Evolutionary conservation across 2,797 vertebrate species (phyloP), one percentile per base, ranked within the genome.

Genomic region (Danio choprae): DNA sequence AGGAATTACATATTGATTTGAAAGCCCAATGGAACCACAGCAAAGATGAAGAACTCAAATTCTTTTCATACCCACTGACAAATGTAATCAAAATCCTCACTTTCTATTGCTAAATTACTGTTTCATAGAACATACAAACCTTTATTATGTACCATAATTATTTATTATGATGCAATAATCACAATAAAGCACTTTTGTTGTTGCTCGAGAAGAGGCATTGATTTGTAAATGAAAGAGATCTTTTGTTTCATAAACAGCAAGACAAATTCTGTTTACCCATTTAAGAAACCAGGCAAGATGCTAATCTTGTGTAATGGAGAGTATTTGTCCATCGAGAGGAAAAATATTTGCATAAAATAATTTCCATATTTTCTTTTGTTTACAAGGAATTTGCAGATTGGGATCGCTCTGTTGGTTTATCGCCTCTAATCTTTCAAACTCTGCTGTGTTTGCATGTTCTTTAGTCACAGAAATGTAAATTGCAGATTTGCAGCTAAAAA

Each of bases 1-100:
- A 85, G 58, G 67, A 74, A 68, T 74, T 68, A 58, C 51, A 55
- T 84, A 85, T 83, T 65, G 83, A 85, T 83, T 72, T 53, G 18
- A 6, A 48, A 68, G 74, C 53, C 50, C 10, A 55, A 20, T 29
- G 20, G 36, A 74, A 68, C 51, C 59, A 58, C 50, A 63, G 55
- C 76, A 77, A 20, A 8, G 67, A 71, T 73, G 55, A 84, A 73
- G 68, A 79, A 18, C 55, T 44, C 29, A 46, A 69, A 60, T 48
- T 63, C 73, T 38, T 81, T 20, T 63, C 10, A 16, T 60, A 29
- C 29, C 20, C 36, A 40, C 13, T 63, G 46, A 71, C 58, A 68
- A 79, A 67, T 36, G 48, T 43, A 71, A 20, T 71, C 44, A 67
- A 56, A 60, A 74, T 38, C 2, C 22, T 29, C 15, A 7, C 8